These are phyloP conservation scores for Hesperophylax magnus DNA, from an alignment of 1,140 invertebrate species.

Conservation along the genomic window DNA sequence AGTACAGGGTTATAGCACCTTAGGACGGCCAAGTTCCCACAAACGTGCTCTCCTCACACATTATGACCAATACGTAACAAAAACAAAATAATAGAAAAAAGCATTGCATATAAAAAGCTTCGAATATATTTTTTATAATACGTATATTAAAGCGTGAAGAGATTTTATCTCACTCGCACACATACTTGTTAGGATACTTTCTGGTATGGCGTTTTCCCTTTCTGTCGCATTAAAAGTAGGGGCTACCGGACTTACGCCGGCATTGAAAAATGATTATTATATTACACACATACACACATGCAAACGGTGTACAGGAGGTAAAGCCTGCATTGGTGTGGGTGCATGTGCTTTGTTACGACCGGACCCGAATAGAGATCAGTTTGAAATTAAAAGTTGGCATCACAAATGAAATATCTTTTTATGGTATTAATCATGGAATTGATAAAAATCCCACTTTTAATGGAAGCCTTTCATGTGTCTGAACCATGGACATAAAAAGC, in stretches of 20 bases:
- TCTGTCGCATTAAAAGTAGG: constrained; percentile 28
- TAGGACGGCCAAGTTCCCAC: no score
- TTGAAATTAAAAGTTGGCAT: no score
- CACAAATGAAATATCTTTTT: no score
- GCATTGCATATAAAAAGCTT: background rate
- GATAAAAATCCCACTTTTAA: no score
- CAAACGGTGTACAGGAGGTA: constrained; percentile 18
- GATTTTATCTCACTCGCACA: constrained; percentile 42
- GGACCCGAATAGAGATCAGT: background rate
- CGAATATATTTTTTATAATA: constrained; percentile 22
- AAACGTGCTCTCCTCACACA: no score
- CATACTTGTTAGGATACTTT: background rate
- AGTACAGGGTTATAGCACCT: no score
- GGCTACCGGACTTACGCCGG: constrained; percentile 54
- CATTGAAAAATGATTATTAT: constrained; percentile 55
- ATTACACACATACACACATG: constrained; percentile 44
- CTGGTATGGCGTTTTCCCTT: background rate
- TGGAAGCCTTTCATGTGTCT: no score
- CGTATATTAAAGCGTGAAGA: constrained; percentile 32
- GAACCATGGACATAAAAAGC: no score
- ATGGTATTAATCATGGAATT: no score
- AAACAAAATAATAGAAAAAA: constrained; percentile 21
- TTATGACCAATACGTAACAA: background rate
- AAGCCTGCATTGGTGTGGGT: constrained; percentile 6
- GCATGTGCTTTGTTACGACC: background rate